Evolutionary conservation across 2,113 vertebrate genomes (phyloP).

Genomic region (Perca flavescens): DNA sequence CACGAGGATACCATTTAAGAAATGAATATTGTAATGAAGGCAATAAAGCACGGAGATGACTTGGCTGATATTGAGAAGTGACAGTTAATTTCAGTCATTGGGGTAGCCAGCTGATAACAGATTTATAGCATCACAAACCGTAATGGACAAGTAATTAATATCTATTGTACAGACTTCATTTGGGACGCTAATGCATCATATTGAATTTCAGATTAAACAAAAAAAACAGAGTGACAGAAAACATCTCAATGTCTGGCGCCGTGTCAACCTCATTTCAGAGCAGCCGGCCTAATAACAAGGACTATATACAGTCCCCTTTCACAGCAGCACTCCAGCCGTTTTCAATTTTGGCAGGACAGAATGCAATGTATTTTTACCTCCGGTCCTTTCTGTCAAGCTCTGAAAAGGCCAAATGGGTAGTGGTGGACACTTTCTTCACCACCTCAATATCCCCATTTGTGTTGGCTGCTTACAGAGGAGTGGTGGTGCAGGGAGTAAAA

Average conservation of each 20-base stretch:
- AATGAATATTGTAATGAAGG: constrained; percentile 63
- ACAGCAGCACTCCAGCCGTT: constrained; percentile 48
- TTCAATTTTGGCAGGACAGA: constrained; percentile 59
- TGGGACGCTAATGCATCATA: constrained; percentile 64
- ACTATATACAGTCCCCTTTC: constrained; percentile 53
- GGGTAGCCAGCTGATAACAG: constrained; percentile 74
- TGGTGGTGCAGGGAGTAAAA: constrained; percentile 61
- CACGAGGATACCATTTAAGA: constrained; percentile 51
- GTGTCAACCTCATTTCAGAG: constrained; percentile 65
- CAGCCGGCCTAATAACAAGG: constrained; percentile 48
- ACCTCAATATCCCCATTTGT: constrained; percentile 68
- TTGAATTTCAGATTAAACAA: constrained; percentile 59
- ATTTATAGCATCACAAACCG: constrained; percentile 77
- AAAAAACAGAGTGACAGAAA: constrained; percentile 65
- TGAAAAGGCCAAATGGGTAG: constrained; percentile 71
- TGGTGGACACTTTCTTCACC: constrained; percentile 68
- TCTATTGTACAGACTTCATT: constrained; percentile 63
- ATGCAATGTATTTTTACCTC: constrained; percentile 65
- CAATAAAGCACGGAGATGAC: constrained; percentile 69
- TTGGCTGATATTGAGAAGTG: constrained; percentile 75
- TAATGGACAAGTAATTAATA: constrained; percentile 82
- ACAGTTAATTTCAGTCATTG: constrained; percentile 80
- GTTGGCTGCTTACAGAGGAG: constrained; percentile 61
- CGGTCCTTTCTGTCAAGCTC: constrained; percentile 68
- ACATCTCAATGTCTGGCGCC: constrained; percentile 67